Conservation (phyloP, 2,888 invertebrate genomes). For the Leptopterna dolabrata region DNA sequence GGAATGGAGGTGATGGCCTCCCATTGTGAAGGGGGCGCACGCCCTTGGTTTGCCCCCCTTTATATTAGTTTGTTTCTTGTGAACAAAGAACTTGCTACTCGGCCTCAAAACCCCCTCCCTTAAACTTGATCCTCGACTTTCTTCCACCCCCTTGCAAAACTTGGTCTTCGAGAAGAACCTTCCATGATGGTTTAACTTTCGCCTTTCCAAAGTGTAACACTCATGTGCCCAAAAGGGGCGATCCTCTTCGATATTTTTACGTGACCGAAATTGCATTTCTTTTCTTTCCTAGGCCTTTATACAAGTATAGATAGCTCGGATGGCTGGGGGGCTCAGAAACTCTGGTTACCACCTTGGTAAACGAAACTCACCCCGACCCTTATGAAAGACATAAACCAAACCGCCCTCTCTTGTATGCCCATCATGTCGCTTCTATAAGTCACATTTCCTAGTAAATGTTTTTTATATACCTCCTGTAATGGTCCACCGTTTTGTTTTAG, state of each 20-base stretch:
- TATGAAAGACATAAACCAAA: conserved; percentile 48
- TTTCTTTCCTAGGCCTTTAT: background rate
- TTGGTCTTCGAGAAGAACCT: conserved; percentile 14
- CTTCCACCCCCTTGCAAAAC: conserved; percentile 17
- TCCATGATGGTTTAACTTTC: conserved; percentile 54
- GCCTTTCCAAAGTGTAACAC: conserved; percentile 42
- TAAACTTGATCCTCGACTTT: conserved; percentile 42
- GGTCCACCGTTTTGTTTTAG: conserved; percentile 23
- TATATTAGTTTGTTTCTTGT: conserved; percentile 53
- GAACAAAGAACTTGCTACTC: conserved; percentile 55
- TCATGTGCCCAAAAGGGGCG: conserved; percentile 28
- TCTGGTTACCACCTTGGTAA: background rate
- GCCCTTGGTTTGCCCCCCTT: conserved; percentile 13
- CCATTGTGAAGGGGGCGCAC: conserved; percentile 16
- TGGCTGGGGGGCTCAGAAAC: background rate
- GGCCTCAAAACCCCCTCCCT: conserved; percentile 24
- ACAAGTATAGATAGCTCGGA: background rate
- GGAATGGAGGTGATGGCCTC: conserved; percentile 54
- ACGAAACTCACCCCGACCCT: conserved; percentile 24
- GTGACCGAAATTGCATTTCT: conserved; percentile 58
- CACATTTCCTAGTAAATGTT: conserved; percentile 53
- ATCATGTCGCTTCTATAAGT: conserved; percentile 48
- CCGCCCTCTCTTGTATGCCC: conserved; percentile 48
- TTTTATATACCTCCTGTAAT: conserved; percentile 43
- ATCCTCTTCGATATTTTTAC: conserved; percentile 55